These are phyloP conservation scores for Malurus splendens DNA, from an alignment of 2,797 vertebrate species.

Conservation along the genomic window DNA sequence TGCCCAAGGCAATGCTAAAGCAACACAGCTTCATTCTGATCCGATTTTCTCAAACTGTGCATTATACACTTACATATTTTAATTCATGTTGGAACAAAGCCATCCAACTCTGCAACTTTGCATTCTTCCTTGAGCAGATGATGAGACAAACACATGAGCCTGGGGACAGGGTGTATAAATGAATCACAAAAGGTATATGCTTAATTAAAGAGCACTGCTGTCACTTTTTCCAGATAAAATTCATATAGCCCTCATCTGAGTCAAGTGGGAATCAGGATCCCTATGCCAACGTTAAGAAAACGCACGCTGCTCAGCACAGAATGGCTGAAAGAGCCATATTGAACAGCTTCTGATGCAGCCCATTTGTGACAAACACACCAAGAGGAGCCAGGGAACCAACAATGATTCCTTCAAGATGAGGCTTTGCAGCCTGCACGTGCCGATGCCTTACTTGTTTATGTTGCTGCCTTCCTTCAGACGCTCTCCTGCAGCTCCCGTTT, in stretches of 20 bases:
- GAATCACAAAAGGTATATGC: constrained; percentile 31
- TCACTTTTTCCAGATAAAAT: constrained; percentile 54
- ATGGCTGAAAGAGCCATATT: not conserved
- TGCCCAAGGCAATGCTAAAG: constrained; percentile 14
- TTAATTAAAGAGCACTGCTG: constrained; percentile 32
- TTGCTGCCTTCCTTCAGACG: constrained; percentile 97
- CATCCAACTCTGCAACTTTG: constrained; percentile 24
- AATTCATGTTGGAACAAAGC: constrained; percentile 22
- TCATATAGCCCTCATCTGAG: not conserved
- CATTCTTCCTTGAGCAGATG: not conserved
- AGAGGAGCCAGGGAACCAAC: not conserved
- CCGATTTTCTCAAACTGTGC: not conserved
- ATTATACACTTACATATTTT: constrained; percentile 28
- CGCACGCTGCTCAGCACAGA: not conserved
- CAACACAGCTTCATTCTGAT: not conserved
- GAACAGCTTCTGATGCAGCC: not conserved
- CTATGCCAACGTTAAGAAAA: not conserved
- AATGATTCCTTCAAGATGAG: not conserved
- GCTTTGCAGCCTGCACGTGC: rapidly evolving
- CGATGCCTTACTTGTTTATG: constrained; percentile 88
- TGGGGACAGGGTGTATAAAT: constrained; percentile 29
- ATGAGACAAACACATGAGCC: constrained; percentile 28
- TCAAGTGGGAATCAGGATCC: constrained; percentile 7
- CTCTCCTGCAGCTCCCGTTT: constrained; percentile 95
- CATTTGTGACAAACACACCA: not conserved